phyloP scores from a whole-genome alignment of 2,797 vertebrate species.

The Enteromius trimaculatus region DNA sequence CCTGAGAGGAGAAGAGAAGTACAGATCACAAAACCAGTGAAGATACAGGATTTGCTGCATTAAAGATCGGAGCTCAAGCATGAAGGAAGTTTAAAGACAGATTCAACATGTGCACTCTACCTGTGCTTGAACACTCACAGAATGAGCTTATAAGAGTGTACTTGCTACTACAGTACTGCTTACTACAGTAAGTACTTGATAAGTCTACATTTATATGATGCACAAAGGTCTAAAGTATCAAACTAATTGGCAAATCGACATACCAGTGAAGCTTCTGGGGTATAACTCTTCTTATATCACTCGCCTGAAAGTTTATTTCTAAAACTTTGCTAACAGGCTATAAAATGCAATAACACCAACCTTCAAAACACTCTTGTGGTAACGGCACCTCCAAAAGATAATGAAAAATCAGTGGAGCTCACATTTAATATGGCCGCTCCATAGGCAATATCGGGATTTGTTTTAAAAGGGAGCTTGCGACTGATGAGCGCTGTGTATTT shows the following conservation, averaged over 20 bases:
- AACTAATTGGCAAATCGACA: neutral
- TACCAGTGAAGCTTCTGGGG: neutral
- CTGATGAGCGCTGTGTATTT: constrained; percentile 31
- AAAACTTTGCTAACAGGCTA: constrained; percentile 40
- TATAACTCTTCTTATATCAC: neutral
- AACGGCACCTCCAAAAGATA: constrained; percentile 40
- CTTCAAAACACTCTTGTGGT: constrained; percentile 45
- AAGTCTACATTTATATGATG: neutral
- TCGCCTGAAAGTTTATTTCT: constrained; percentile 11
- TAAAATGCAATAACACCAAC: constrained; percentile 36
- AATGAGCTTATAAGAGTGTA: neutral
- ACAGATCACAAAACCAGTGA: neutral
- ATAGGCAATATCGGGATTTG: constrained; percentile 25
- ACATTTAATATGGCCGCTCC: constrained; percentile 48
- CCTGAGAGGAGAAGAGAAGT: constrained; percentile 73
- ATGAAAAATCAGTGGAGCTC: constrained; percentile 53
- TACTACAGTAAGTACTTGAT: neutral
- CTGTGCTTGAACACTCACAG: neutral
- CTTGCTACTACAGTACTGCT: neutral
- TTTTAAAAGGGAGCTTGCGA: neutral
- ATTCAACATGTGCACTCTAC: neutral
- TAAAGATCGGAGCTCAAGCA: neutral
- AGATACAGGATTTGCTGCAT: neutral
- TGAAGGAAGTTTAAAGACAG: constrained; percentile 7
- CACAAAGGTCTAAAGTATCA: neutral